Percentiles rank a stretch among this genome's conserved stretches.
Evolutionary conservation across 2,888 invertebrate species (phyloP).

Genomic region (Drosophila austrosaltans): DNA sequence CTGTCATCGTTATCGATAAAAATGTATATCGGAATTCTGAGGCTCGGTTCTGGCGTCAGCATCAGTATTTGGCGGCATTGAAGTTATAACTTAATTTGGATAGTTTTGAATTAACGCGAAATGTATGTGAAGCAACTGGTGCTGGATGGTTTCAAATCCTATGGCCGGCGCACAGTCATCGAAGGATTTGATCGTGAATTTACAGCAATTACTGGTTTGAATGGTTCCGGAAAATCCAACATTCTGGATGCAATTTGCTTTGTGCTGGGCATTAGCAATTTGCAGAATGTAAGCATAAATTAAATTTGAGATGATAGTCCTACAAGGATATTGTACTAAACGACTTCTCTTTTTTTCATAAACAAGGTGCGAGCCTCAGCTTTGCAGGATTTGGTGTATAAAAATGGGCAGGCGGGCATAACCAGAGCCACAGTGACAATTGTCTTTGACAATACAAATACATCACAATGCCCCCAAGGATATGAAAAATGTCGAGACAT

Average conservation of each 20-base stretch:
- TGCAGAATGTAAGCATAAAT: constrained; percentile 90
- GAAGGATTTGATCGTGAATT: constrained; percentile 96
- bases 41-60: constrained; percentile 36
- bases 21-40: not conserved
- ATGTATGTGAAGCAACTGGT: constrained; percentile 97
- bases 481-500: constrained; percentile 96
- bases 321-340: not conserved
- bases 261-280: constrained; percentile 96
- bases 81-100: not conserved
- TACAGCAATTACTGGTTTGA: constrained; percentile 98
- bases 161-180: constrained; percentile 95
- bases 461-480: constrained; percentile 92
- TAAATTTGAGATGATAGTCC: not conserved
- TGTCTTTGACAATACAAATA: constrained; percentile 95
- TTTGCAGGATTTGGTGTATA: constrained; percentile 98
- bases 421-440: constrained; percentile 98
- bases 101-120: constrained; percentile 4
- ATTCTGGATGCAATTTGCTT: constrained; percentile 99
- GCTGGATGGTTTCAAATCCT: constrained; percentile 99
- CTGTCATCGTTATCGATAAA: not conserved
- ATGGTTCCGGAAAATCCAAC: constrained; percentile 99
- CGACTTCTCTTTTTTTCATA: not conserved
- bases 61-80: constrained; percentile 54
- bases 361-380: constrained; percentile 93
- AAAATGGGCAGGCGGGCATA: constrained; percentile 97